Evolutionary conservation across 2,888 invertebrate species (phyloP).

Genomic region (Philhelius pedissequus): DNA sequence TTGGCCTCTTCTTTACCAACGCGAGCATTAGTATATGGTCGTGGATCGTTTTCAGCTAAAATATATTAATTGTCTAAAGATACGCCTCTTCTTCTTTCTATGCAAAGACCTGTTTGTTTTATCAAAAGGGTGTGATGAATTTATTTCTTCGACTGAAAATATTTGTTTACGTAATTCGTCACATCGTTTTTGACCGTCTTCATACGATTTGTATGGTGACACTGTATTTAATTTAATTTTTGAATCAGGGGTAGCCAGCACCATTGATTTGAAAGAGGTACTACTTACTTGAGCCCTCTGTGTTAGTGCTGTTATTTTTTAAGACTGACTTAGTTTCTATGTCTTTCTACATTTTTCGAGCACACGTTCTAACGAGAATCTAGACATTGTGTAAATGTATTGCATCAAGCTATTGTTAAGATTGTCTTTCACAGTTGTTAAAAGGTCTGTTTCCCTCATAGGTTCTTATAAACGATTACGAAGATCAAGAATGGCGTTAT

Average conservation of each 20-base stretch:
- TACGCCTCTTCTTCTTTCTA: neutral
- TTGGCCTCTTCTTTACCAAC: neutral
- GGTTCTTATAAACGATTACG: neutral
- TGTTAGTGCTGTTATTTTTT: neutral
- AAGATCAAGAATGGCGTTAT: neutral
- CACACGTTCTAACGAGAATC: neutral
- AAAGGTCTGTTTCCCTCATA: neutral
- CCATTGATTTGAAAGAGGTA: neutral
- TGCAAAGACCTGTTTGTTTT: neutral
- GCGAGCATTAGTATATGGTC: neutral
- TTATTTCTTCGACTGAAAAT: neutral
- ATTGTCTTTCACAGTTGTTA: neutral
- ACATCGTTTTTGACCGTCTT: neutral
- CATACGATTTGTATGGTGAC: neutral
- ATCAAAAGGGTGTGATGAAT: neutral
- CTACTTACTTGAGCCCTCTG: neutral
- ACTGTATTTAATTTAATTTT: neutral
- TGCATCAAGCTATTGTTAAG: neutral
- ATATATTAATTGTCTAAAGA: neutral
- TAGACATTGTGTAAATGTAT: conserved; percentile 3
- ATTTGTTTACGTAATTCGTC: neutral
- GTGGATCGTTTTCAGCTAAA: neutral
- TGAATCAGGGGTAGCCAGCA: neutral
- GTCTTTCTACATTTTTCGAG: conserved; percentile 1
- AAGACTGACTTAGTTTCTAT: neutral